phyloP scores from a whole-genome alignment of 2,888 invertebrate species.

The Cosmia trapezina region DNA sequence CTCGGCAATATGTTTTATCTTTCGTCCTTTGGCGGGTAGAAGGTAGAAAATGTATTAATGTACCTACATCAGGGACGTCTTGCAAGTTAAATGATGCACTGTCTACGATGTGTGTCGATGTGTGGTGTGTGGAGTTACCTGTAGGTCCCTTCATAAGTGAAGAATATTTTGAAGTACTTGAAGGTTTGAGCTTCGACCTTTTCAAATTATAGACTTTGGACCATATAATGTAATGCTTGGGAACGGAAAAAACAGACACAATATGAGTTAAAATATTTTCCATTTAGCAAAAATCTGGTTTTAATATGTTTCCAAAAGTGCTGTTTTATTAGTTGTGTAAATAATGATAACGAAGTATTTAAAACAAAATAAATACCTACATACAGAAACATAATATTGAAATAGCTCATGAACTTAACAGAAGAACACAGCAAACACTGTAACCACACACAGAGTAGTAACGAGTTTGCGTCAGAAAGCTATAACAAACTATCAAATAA shows the following conservation, averaged over 20 bases:
- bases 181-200: not conserved
- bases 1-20: conserved; percentile 60
- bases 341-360: not conserved
- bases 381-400: no score
- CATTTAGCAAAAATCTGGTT: not conserved
- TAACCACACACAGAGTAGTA: conserved; percentile 10
- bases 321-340: no score
- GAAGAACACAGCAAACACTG: conserved; percentile 2
- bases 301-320: not conserved
- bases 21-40: conserved; percentile 56
- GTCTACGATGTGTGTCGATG: conserved; percentile 20
- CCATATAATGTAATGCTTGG: not conserved
- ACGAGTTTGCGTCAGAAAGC: conserved; percentile 33
- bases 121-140: no score
- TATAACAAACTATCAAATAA: conserved; percentile 31
- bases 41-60: conserved; percentile 52
- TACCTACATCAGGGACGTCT: conserved; percentile 47
- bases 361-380: not conserved
- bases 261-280: not conserved
- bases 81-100: conserved; percentile 27
- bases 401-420: conserved; percentile 26
- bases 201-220: not conserved
- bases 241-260: not conserved
- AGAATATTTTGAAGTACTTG: conserved; percentile 6
- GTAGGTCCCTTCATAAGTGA: conserved; percentile 10